phyloP scores from a whole-genome alignment of 2,113 vertebrate genomes.

The Toxotes jaculatrix region DNA sequence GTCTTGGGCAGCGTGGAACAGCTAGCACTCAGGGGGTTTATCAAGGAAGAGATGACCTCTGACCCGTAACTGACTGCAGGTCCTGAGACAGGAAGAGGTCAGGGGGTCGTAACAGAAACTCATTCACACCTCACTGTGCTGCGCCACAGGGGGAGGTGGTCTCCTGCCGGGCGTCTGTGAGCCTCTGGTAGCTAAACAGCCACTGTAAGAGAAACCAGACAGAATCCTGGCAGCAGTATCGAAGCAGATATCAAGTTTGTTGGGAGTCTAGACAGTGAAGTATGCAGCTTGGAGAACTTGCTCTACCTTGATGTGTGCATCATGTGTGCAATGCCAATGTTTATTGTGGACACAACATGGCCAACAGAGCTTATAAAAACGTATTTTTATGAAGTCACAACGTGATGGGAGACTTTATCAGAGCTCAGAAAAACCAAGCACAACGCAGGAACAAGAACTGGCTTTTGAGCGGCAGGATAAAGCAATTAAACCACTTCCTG shows the following conservation, averaged over 20 bases:
- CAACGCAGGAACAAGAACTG: not conserved
- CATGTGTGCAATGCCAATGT: constrained; percentile 21
- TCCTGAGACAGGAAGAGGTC: constrained; percentile 76
- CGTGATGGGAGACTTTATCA: constrained; percentile 1
- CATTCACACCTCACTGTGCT: constrained; percentile 75
- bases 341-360: constrained; percentile 37
- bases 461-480: not conserved
- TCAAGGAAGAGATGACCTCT: constrained; percentile 70
- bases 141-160: constrained; percentile 34
- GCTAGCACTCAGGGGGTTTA: constrained; percentile 49
- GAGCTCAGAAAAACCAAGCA: not conserved
- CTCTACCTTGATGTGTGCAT: constrained; percentile 49
- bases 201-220: constrained; percentile 40
- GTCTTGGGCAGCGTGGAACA: constrained; percentile 31
- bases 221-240: constrained; percentile 47
- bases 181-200: constrained; percentile 57
- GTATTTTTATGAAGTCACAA: not conserved
- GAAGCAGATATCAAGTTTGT: constrained; percentile 69
- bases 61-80: constrained; percentile 61
- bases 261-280: constrained; percentile 76
- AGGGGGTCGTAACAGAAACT: constrained; percentile 71
- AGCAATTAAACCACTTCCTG: not conserved
- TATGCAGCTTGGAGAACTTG: constrained; percentile 63
- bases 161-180: constrained; percentile 48
- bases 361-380: constrained; percentile 12